These are phyloP conservation scores for Neotragus pygmaeus DNA, from an alignment of 2,113 vertebrate species.

Conservation along the genomic window DNA sequence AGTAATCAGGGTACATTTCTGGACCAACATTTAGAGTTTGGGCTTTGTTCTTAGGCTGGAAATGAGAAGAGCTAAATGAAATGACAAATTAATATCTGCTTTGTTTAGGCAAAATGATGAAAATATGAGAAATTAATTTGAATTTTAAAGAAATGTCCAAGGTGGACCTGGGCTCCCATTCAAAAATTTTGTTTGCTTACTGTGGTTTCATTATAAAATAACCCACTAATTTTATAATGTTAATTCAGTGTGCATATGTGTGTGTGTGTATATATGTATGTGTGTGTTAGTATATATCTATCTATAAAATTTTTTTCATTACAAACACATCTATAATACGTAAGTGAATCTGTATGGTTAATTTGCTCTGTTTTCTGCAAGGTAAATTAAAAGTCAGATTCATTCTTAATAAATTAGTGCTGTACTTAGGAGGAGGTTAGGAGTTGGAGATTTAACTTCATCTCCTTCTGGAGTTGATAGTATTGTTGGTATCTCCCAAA, in stretches of 20 bases:
- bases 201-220: background rate
- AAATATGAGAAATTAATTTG: background rate
- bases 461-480: background rate
- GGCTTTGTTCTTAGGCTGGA: background rate
- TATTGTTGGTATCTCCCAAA: background rate
- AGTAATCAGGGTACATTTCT: background rate
- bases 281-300: background rate
- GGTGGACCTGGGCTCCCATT: background rate
- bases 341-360: background rate
- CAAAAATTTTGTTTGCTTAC: background rate
- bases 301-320: background rate
- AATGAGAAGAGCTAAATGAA: background rate
- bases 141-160: constrained; percentile 5
- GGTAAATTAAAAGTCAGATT: background rate
- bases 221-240: background rate
- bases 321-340: background rate
- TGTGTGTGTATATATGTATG: background rate
- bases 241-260: background rate
- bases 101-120: background rate
- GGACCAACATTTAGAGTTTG: background rate
- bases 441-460: background rate
- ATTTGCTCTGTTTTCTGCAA: background rate
- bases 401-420: background rate
- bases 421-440: background rate
- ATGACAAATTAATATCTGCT: background rate